Evolutionary conservation across 2,113 vertebrate genomes (phyloP), one percentile per base, ranked within the genome.

Genomic region (Eleginops maclovinus): DNA sequence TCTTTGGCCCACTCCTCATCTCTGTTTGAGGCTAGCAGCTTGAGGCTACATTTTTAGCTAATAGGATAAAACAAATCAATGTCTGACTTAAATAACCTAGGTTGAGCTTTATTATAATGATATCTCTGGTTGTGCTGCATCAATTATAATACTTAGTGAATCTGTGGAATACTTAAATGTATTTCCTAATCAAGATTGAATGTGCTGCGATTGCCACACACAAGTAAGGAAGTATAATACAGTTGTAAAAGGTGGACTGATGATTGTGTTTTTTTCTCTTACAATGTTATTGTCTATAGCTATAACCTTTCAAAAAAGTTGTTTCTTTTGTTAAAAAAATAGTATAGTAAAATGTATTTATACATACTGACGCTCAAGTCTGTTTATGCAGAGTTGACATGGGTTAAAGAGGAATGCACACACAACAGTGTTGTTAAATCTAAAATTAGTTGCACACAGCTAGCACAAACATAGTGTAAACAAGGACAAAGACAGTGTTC

Each of bases 401-500:
- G 24, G 79, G 79, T 60, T 79, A 58, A 67, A 64, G 43, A 77
- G 24, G 58, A 65, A 14, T 46, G n/a, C 19, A 54, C 43, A 73
- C 11, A 60, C 49, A 65, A 46, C 44, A 43, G 44, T 53, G 63
- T 41, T 62, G 66, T 68, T 61, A 22, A 70, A 59, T 76, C 14
- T 58, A 59, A 72, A 46, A 71, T 49, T 13, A 68, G 63, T 59
- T 72, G 56, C 26, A 56, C 54, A 47, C 44, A 56, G 70, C 75
- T 3, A 44, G n/a, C 69, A 74, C 62, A 77, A 77, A 87, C 66
- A 49, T 28, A 54, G 67, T 40, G 69, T 84, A 81, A 79, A 82
- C 79, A 73, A 66, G 43, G 75, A 88, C 81, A 88, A 88, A 76
- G 79, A 67, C 65, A 78, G 43, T 79, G 49, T 82, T 87, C 86